Base-by-base conservation (phyloP, 2,113 vertebrate genomes). In the Notiomystis cincta region DNA sequence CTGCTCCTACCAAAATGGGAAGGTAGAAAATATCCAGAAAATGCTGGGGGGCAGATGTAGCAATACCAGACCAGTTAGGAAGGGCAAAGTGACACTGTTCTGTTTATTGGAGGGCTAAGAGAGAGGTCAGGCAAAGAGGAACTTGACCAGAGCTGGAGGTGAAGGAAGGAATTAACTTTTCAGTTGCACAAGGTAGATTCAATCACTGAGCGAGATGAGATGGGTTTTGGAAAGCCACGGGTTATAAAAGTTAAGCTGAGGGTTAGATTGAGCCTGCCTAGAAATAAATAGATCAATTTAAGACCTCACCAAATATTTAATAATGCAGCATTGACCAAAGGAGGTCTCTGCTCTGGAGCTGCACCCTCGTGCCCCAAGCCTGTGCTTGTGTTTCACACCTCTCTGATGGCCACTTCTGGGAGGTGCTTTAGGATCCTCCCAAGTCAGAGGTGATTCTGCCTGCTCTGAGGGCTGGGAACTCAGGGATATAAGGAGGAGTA, bases 1-100 rank as follows among this genome's bases (percentile, higher is more conserved):
- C 6, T 4, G 45, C 64, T 75, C n/a, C 64, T 24, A 2, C 4
- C 4, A 0, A 6, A 35, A 50, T 0, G 0, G 28, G 57, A 5
- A 47, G 37, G 31, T 2, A 45, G 11, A 60, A 58, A 69, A 48
- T 5, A 27, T 10, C 33, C 1, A 21, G 38, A 18, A 30, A 47
- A 16, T 1, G 8, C 21, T 10, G 57, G 0, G 62, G 50, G 50
- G 69, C 31, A 65, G 12, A 17, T 13, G 53, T 1, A 38, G 44
- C 31, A 76, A 20, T 25, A 67, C 40, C 31, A 69, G 69, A 38
- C 1, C n/a, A 38, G 31, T 27, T 11, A 69, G 60, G 37, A 72
- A 64, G 57, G 38, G 38, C 69, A 75, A 65, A 82, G 42, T 44
- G 33, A 70, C 37, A 10, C 15, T 30, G 11, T 9, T 35, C 18